Evolutionary conservation across 2,888 invertebrate species (phyloP).

Genomic region (Choreutis nemorana): DNA sequence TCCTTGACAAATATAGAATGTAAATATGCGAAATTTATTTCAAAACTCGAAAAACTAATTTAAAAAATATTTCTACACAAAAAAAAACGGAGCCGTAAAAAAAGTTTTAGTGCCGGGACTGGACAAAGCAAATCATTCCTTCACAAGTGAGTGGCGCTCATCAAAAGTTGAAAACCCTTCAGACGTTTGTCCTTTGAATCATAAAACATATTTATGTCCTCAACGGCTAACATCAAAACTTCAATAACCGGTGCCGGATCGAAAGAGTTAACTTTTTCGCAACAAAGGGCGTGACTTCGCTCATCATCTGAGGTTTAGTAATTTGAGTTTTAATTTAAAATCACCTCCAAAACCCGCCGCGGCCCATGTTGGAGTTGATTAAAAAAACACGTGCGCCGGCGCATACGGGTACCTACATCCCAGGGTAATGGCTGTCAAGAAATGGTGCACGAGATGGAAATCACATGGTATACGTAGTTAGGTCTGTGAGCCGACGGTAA

Average conservation of each 20-base stretch:
- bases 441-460: slow-evolving; percentile 38
- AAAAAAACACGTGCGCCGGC: slow-evolving; percentile 26
- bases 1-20: too few relatives aligned
- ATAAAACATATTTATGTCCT: slow-evolving; percentile 58
- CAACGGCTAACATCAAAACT: slow-evolving; percentile 48
- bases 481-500: too few relatives aligned
- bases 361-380: slow-evolving; percentile 8
- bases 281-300: too few relatives aligned
- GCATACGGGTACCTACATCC: slow-evolving; percentile 16
- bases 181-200: slow-evolving; percentile 32
- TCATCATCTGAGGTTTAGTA: too few relatives aligned
- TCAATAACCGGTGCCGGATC: too few relatives aligned
- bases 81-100: too few relatives aligned
- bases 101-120: slow-evolving; percentile 42
- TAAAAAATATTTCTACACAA: too few relatives aligned
- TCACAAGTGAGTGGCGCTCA: slow-evolving; percentile 38
- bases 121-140: slow-evolving; percentile 42
- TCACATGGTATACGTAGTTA: slow-evolving; percentile 19
- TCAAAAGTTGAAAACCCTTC: slow-evolving; percentile 49
- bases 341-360: too few relatives aligned
- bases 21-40: too few relatives aligned
- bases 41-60: too few relatives aligned
- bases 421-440: slow-evolving; percentile 33
- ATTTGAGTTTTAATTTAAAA: too few relatives aligned
- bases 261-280: too few relatives aligned